Conservation (phyloP, 2,113 vertebrate species). For the Halichoeres trimaculatus region DNA sequence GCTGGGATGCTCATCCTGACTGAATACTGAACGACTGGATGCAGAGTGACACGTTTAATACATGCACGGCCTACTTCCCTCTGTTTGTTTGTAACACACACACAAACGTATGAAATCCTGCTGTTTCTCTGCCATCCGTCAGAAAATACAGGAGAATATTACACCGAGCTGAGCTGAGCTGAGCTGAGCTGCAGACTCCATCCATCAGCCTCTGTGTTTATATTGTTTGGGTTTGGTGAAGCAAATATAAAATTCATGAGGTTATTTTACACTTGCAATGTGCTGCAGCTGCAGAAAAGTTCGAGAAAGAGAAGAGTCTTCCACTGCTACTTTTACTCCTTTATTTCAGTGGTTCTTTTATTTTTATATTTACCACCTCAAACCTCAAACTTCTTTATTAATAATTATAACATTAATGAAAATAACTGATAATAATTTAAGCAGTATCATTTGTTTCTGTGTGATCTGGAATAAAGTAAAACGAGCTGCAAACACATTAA, state of each 20-base stretch:
- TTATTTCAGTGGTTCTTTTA: too few species aligned
- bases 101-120: neutral
- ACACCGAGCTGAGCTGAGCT: neutral
- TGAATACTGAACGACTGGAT: constrained; percentile 34
- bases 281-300: neutral
- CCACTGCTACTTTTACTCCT: too few species aligned
- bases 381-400: too few species aligned
- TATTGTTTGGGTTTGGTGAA: neutral
- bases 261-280: neutral
- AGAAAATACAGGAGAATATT: neutral
- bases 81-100: constrained; percentile 6
- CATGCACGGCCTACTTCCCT: constrained; percentile 4
- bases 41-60: constrained; percentile 47
- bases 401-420: too few species aligned
- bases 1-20: constrained; percentile 26
- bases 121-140: neutral
- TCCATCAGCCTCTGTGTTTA: neutral
- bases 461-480: neutral
- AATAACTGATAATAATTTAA: neutral
- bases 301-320: neutral
- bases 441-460: neutral
- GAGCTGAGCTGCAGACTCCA: neutral
- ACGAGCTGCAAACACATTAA: too few species aligned
- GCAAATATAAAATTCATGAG: constrained; percentile 1
- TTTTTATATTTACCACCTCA: too few species aligned